Percentiles rank a stretch among this genome's conserved stretches.
These are phyloP conservation scores for Phenganax subtilis DNA, from an alignment of 92 coral and sea anemone species.

Conservation along the genomic window DNA sequence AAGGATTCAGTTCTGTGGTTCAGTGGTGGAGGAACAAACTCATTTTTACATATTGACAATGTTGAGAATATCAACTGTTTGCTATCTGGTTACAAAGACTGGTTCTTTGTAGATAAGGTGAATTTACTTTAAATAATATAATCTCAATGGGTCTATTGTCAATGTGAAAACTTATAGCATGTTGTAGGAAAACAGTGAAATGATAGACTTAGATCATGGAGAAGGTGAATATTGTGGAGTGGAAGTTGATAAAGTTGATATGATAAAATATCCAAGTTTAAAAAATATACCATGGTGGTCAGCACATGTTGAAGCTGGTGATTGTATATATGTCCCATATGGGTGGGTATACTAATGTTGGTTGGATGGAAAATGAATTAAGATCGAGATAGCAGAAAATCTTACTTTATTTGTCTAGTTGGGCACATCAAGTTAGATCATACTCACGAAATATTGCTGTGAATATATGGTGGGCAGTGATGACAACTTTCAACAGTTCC, in stretches of 20 bases:
- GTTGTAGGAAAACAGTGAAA: constrained; percentile 60
- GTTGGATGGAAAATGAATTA: background rate
- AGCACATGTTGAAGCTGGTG: constrained; percentile 73
- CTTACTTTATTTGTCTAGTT: constrained; percentile 40
- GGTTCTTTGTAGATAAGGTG: constrained; percentile 86
- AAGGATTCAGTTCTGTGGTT: constrained; percentile 95
- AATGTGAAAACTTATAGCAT: background rate
- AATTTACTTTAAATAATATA: background rate
- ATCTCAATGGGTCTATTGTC: background rate
- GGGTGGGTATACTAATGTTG: constrained; percentile 56
- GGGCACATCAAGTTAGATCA: constrained; percentile 92
- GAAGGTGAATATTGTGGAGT: constrained; percentile 89
- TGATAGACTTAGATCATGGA: constrained; percentile 71
- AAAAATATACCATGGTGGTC: constrained; percentile 83
- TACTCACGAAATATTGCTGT: constrained; percentile 81
- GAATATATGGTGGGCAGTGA: constrained; percentile 93
- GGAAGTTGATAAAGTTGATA: constrained; percentile 82
- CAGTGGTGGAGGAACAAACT: constrained; percentile 94
- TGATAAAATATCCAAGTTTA: constrained; percentile 69
- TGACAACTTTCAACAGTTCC: constrained; percentile 57
- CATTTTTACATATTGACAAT: constrained; percentile 81
- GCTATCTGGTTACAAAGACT: constrained; percentile 78
- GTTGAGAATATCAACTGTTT: constrained; percentile 90
- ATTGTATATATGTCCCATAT: constrained; percentile 83
- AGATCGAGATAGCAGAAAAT: background rate